Evolutionary conservation across 2,113 vertebrate genomes (phyloP).

Genomic region (Hemicordylus capensis): DNA sequence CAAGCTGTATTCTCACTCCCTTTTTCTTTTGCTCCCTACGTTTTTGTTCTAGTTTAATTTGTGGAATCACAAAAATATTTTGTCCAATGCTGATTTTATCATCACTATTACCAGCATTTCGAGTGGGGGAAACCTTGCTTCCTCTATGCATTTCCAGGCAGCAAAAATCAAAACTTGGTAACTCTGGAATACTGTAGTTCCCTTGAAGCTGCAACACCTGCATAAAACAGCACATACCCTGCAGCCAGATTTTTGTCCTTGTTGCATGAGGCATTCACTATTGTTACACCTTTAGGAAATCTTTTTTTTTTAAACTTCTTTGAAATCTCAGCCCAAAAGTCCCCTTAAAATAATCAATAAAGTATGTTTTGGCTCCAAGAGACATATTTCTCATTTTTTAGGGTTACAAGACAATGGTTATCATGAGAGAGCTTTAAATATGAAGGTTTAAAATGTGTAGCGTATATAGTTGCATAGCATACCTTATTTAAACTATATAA

Average conservation of each 20-base stretch:
- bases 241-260: not conserved
- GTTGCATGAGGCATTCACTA: not conserved
- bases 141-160: conserved; percentile 11
- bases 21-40: not conserved
- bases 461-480: not conserved
- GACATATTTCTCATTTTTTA: not conserved
- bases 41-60: not conserved
- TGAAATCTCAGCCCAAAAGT: conserved; percentile 2
- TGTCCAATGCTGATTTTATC: not conserved
- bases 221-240: not conserved
- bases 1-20: not conserved
- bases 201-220: not conserved
- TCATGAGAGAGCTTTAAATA: not conserved
- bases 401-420: not conserved
- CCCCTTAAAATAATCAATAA: conserved; percentile 12
- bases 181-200: not conserved
- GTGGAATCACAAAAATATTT: not conserved
- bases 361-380: not conserved
- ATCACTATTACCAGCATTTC: not conserved
- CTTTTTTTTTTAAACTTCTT: not conserved
- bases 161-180: not conserved
- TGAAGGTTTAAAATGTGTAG: conserved; percentile 10
- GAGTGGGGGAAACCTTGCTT: not conserved
- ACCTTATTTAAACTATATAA: conserved; percentile 21
- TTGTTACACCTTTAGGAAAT: not conserved